A percentile compares a stretch with the other conserved stretches of the same genome.
phyloP scores from a whole-genome alignment of 1,140 invertebrate species.

The Mya arenaria region DNA sequence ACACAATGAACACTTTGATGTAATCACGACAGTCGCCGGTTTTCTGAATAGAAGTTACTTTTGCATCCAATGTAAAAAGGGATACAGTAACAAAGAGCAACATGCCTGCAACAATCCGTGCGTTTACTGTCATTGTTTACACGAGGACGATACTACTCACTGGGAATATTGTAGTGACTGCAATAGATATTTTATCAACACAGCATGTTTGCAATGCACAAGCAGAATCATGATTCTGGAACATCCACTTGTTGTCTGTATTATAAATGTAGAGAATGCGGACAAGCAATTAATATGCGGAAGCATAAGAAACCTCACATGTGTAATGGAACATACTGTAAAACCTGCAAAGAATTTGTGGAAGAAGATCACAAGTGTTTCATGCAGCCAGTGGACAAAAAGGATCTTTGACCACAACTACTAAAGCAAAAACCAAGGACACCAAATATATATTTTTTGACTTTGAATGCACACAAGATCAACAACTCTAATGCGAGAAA shows the following conservation, averaged over 20 bases:
- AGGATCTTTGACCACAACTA: too few relatives aligned
- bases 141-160: background rate
- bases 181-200: background rate
- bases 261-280: slow-evolving; percentile 33
- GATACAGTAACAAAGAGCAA: background rate
- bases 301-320: slow-evolving; percentile 24
- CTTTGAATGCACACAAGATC: slow-evolving; percentile 34
- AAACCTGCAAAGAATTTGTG: slow-evolving; percentile 51
- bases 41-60: slow-evolving; percentile 25
- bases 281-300: slow-evolving; percentile 33
- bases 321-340: slow-evolving; percentile 48
- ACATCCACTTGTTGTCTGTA: slow-evolving; percentile 38
- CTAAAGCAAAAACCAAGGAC: background rate
- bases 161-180: background rate
- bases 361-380: slow-evolving; percentile 48
- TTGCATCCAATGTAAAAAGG: background rate
- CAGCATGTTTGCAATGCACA: background rate
- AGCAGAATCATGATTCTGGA: background rate
- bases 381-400: slow-evolving; percentile 40
- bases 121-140: background rate
- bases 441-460: background rate
- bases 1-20: slow-evolving; percentile 21
- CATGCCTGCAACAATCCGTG: slow-evolving; percentile 7
- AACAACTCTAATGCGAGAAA: slow-evolving; percentile 7
- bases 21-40: slow-evolving; percentile 5